These are phyloP conservation scores for Hypsopygia costalis DNA, from an alignment of 2,888 invertebrate species.

Conservation along the genomic window DNA sequence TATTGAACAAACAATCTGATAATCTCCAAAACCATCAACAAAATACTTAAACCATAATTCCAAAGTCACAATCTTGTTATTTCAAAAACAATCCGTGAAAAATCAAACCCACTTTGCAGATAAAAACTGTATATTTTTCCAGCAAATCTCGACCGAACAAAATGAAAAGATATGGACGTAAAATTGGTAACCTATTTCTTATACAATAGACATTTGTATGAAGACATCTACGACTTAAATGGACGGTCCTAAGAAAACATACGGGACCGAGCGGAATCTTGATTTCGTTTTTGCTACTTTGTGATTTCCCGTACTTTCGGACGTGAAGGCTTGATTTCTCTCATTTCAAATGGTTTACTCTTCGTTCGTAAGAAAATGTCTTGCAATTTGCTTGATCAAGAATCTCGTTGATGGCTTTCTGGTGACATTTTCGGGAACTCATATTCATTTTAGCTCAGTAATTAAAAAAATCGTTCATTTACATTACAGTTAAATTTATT, in stretches of 20 bases:
- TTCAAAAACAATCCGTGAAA: neutral
- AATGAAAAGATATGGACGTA: constrained; percentile 22
- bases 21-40: too few relatives aligned
- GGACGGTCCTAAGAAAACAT: constrained; percentile 57
- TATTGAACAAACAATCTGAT: too few relatives aligned
- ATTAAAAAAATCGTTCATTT: too few relatives aligned
- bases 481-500: too few relatives aligned
- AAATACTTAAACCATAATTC: too few relatives aligned
- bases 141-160: constrained; percentile 12
- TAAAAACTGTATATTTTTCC: constrained; percentile 14
- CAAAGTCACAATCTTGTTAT: neutral
- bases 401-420: too few relatives aligned
- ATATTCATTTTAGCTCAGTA: too few relatives aligned
- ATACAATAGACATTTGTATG: constrained; percentile 32
- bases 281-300: constrained; percentile 39
- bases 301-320: constrained; percentile 2
- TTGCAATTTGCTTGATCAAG: too few relatives aligned
- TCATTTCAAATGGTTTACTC: neutral
- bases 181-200: constrained; percentile 26
- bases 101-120: neutral
- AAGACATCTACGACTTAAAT: constrained; percentile 45
- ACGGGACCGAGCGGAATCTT: constrained; percentile 32
- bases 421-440: too few relatives aligned
- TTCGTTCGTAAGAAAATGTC: neutral
- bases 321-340: neutral